phyloP scores from a whole-genome alignment of 1,140 invertebrate genomes.

The Centruroides sculpturatus region DNA sequence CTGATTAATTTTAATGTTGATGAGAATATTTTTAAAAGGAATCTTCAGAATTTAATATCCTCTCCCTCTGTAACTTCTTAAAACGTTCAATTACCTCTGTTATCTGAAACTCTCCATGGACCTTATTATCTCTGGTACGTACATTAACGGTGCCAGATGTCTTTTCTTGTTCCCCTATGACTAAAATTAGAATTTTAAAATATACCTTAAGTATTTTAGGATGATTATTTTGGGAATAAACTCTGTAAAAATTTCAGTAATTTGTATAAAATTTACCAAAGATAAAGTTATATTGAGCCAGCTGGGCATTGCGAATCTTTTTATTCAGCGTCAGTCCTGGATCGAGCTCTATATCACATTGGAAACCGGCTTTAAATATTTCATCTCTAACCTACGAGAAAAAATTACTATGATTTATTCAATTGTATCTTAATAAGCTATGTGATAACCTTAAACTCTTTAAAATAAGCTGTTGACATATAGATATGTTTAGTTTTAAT shows the following conservation, averaged over 20 bases:
- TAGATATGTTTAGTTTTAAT: conserved; percentile 2
- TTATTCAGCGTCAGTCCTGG: conserved; percentile 94
- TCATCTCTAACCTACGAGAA: conserved; percentile 42
- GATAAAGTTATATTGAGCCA: conserved; percentile 98
- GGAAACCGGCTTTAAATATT: conserved; percentile 71
- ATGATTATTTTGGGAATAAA: conserved; percentile 1
- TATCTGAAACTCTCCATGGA: conserved; percentile 82
- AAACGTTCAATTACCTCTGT: conserved; percentile 70
- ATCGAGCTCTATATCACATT: conserved; percentile 81
- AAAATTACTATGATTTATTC: background rate
- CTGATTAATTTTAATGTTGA: too few species aligned
- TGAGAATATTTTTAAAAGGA: too few species aligned
- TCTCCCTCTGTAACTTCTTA: conserved; percentile 35
- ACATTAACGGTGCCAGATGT: conserved; percentile 88
- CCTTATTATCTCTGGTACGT: conserved; percentile 78
- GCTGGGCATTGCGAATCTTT: conserved; percentile 91
- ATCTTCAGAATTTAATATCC: conserved; percentile 27
- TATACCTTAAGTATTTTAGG: background rate
- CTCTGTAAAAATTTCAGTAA: conserved; percentile 7
- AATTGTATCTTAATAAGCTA: background rate
- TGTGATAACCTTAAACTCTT: background rate
- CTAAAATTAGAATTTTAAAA: conserved; percentile 35
- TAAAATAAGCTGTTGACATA: conserved; percentile 1
- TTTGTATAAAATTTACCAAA: conserved; percentile 42
- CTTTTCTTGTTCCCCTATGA: conserved; percentile 90